phyloP scores from a whole-genome alignment of 1,140 invertebrate species.

The Drosophila serrata region DNA sequence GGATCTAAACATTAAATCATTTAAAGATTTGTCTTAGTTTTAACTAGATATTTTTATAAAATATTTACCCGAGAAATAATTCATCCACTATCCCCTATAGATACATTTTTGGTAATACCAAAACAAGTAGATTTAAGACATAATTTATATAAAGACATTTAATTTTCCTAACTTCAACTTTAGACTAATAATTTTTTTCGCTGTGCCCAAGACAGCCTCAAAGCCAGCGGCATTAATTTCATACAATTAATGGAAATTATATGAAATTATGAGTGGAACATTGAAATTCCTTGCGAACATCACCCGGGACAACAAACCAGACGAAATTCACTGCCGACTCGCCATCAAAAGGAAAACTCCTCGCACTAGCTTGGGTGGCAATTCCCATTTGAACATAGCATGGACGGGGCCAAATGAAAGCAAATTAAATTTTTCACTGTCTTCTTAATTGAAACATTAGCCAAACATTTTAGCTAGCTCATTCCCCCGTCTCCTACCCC shows the following conservation, averaged over 20 bases:
- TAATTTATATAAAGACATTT: too few species aligned
- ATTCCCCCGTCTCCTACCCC: not conserved
- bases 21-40: too few species aligned
- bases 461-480: slow-evolving; percentile 74
- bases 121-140: too few species aligned
- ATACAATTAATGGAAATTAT: slow-evolving; percentile 81
- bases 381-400: slow-evolving; percentile 59
- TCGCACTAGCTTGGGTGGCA: slow-evolving; percentile 58
- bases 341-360: slow-evolving; percentile 34
- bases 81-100: too few species aligned
- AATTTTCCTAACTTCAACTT: not conserved
- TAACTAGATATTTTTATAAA: too few species aligned
- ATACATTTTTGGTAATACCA: too few species aligned
- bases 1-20: too few species aligned
- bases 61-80: too few species aligned
- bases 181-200: not conserved
- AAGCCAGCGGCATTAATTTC: slow-evolving; percentile 71
- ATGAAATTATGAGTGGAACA: slow-evolving; percentile 83
- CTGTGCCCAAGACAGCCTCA: slow-evolving; percentile 18
- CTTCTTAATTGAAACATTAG: slow-evolving; percentile 85
- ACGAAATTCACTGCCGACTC: slow-evolving; percentile 37
- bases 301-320: slow-evolving; percentile 70
- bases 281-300: slow-evolving; percentile 83
- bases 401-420: slow-evolving; percentile 71
- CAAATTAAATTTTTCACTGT: slow-evolving; percentile 85